Evolutionary conservation across 2,113 vertebrate genomes (phyloP).

Genomic region (Lepisosteus osseus): DNA sequence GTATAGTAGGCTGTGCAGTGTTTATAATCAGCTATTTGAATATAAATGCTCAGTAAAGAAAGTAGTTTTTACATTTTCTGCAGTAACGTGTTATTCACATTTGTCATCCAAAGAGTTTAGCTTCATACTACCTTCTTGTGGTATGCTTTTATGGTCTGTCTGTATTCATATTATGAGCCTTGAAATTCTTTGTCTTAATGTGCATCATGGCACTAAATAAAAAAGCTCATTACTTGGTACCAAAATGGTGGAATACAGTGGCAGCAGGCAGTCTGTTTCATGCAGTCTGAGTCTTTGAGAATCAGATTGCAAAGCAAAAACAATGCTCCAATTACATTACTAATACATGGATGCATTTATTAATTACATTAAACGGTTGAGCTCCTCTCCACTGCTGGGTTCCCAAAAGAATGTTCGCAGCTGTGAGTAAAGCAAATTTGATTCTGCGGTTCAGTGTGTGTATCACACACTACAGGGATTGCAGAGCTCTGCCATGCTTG

Average conservation of each 20-base stretch:
- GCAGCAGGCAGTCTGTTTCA: constrained; percentile 57
- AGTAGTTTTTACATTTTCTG: too few species aligned
- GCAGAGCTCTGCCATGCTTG: constrained; percentile 58
- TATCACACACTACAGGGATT: constrained; percentile 42
- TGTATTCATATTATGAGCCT: too few species aligned
- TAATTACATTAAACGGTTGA: constrained; percentile 88
- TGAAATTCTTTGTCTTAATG: neutral
- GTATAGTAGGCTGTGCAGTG: too few species aligned
- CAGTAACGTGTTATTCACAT: too few species aligned
- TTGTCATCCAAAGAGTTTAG: too few species aligned
- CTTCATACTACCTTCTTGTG: too few species aligned
- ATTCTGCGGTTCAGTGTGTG: constrained; percentile 58
- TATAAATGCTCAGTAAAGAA: too few species aligned
- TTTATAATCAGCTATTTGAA: too few species aligned
- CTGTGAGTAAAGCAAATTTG: constrained; percentile 75
- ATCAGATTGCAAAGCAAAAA: constrained; percentile 53
- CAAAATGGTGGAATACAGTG: constrained; percentile 49
- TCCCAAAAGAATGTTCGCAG: constrained; percentile 94
- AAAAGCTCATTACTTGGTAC: constrained; percentile 52
- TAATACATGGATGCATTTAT: constrained; percentile 78
- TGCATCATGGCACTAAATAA: constrained; percentile 28
- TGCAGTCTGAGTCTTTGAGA: constrained; percentile 43
- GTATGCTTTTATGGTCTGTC: too few species aligned
- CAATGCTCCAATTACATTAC: constrained; percentile 73
- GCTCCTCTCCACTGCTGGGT: constrained; percentile 76